Conservation (phyloP, 2,888 invertebrate species). For the Ennomos fuscantarius region DNA sequence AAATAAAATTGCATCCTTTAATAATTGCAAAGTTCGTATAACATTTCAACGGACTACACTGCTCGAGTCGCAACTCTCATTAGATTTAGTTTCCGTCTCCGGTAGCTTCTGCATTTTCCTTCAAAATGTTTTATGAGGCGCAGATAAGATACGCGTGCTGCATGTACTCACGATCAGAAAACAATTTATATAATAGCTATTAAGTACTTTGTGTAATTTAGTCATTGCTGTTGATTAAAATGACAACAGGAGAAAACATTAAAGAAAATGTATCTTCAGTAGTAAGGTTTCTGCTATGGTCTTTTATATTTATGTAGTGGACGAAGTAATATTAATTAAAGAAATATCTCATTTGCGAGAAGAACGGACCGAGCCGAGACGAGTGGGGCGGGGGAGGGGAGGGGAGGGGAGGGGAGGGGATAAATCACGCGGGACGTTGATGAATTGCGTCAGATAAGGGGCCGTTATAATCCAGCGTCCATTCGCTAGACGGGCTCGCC, state of each 20-base stretch:
- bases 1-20: too few relatives aligned
- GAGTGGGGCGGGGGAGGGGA: neutral
- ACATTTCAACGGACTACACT: too few relatives aligned
- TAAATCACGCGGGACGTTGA: slow-evolving; percentile 11
- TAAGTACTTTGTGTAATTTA: too few relatives aligned
- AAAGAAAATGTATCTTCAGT: slow-evolving; percentile 10
- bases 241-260: neutral
- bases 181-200: too few relatives aligned
- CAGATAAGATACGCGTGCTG: too few relatives aligned
- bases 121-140: too few relatives aligned
- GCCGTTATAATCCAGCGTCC: slow-evolving; percentile 44
- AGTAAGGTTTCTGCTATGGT: slow-evolving; percentile 24
- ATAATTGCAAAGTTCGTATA: too few relatives aligned
- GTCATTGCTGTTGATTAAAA: too few relatives aligned
- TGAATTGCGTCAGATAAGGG: slow-evolving; percentile 47
- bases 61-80: too few relatives aligned
- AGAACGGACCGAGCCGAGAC: slow-evolving; percentile 5
- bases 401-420: neutral
- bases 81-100: too few relatives aligned
- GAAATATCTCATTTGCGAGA: slow-evolving; percentile 54
- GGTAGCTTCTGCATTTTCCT: too few relatives aligned
- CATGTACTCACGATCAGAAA: too few relatives aligned
- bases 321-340: slow-evolving; percentile 59
- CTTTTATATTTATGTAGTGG: slow-evolving; percentile 46
- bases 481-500: slow-evolving; percentile 14